These are phyloP conservation scores for Eriocheir sinensis DNA, from an alignment of 1,140 invertebrate genomes.

Conservation along the genomic window DNA sequence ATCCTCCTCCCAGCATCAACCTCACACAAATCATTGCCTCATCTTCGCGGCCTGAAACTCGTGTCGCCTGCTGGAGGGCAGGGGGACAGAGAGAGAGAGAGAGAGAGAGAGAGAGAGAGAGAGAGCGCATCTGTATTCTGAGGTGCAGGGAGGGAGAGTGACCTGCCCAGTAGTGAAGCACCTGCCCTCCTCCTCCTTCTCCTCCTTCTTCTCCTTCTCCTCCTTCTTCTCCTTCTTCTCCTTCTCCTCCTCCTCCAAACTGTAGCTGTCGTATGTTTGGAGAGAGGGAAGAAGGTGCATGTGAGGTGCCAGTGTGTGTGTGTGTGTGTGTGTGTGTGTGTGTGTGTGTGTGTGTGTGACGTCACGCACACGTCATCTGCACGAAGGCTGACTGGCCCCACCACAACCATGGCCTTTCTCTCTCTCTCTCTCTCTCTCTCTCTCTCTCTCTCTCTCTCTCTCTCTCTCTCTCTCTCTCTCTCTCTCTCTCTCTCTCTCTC, in stretches of 20 bases:
- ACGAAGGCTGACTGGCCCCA: background rate
- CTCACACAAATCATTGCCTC: constrained; percentile 19
- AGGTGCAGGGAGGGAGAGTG: background rate
- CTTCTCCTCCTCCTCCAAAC: background rate
- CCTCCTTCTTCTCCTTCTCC: constrained; percentile 35
- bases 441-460: no score
- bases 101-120: background rate
- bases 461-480: background rate
- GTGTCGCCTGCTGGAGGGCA: constrained; percentile 6
- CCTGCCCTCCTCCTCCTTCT: background rate
- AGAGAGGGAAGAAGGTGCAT: background rate
- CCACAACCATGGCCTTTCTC: no score
- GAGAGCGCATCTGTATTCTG: background rate
- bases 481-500: constrained; percentile 1
- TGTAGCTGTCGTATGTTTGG: background rate
- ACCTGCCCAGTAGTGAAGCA: background rate
- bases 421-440: background rate
- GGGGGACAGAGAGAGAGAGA: constrained; percentile 1
- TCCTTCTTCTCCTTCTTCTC: background rate
- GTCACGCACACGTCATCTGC: background rate
- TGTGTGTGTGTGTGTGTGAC: constrained; percentile 10
- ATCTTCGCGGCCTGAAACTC: background rate
- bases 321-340: background rate
- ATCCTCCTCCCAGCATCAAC: no score
- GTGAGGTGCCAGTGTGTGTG: background rate